These are phyloP conservation scores for Otis tarda DNA, from an alignment of 2,113 vertebrate species.

Conservation along the genomic window DNA sequence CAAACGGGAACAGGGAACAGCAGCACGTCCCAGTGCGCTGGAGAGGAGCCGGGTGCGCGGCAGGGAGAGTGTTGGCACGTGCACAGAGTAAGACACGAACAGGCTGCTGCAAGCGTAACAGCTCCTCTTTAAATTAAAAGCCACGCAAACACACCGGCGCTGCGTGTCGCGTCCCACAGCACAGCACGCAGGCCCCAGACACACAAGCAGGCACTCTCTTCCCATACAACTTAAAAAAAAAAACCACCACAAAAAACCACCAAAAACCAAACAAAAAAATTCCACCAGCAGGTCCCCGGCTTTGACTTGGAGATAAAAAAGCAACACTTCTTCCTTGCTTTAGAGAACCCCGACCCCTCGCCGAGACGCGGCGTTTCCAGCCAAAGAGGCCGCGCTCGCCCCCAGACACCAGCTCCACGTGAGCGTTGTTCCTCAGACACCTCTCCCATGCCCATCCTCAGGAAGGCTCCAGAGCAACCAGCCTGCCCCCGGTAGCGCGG, in stretches of 20 bases:
- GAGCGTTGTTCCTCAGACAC: background rate
- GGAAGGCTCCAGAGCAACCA: background rate
- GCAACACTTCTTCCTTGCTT: background rate
- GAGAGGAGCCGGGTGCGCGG: background rate
- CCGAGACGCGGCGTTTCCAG: background rate
- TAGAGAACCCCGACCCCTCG: fast-evolving
- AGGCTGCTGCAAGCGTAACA: background rate
- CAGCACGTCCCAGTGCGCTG: fast-evolving
- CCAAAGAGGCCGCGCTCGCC: background rate
- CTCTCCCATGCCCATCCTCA: background rate
- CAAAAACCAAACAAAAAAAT: background rate
- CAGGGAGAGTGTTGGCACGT: background rate
- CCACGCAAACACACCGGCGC: background rate
- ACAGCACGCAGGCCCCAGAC: background rate
- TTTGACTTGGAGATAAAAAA: background rate
- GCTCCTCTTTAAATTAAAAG: constrained; percentile 6
- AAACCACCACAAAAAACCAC: background rate
- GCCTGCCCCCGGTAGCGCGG: background rate
- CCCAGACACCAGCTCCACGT: background rate
- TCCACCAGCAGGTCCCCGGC: background rate
- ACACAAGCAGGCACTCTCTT: background rate
- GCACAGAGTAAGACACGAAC: background rate
- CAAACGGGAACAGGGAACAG: background rate
- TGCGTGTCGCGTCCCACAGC: background rate
- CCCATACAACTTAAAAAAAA: background rate